These are phyloP conservation scores for Acanthopagrus latus DNA, from an alignment of 2,797 vertebrate species.

Conservation along the genomic window DNA sequence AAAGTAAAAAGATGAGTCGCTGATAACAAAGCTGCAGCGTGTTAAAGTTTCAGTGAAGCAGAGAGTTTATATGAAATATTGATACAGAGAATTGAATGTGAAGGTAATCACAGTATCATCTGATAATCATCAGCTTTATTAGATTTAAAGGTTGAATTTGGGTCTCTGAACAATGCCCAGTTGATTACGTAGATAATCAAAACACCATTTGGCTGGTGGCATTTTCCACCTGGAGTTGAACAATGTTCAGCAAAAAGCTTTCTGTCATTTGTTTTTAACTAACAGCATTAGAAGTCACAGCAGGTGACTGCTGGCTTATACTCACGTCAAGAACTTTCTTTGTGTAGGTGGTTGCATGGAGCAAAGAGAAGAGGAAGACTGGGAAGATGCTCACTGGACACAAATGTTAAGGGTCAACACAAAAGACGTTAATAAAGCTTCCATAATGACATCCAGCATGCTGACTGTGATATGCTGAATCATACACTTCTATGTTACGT, in stretches of 20 bases:
- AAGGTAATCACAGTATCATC: slow-evolving; percentile 8
- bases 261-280: slow-evolving; percentile 8
- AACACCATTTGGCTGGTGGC: slow-evolving; percentile 34
- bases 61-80: neutral
- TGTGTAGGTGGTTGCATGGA: slow-evolving; percentile 97
- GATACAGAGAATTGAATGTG: neutral
- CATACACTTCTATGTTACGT: neutral
- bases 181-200: slow-evolving; percentile 41
- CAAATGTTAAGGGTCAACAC: slow-evolving; percentile 84
- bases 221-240: slow-evolving; percentile 15
- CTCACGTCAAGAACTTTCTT: slow-evolving; percentile 99
- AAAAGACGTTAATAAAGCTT: neutral
- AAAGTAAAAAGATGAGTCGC: slow-evolving; percentile 11
- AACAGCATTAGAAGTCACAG: slow-evolving; percentile 17
- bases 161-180: neutral
- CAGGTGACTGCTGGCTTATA: slow-evolving; percentile 50
- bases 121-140: slow-evolving; percentile 11
- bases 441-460: neutral
- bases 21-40: neutral
- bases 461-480: neutral
- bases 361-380: slow-evolving; percentile 96
- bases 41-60: neutral
- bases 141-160: slow-evolving; percentile 7
- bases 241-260: slow-evolving; percentile 7
- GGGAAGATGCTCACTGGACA: slow-evolving; percentile 98